phyloP scores from a whole-genome alignment of 2,113 vertebrate species.

The Anoura caudifer region DNA sequence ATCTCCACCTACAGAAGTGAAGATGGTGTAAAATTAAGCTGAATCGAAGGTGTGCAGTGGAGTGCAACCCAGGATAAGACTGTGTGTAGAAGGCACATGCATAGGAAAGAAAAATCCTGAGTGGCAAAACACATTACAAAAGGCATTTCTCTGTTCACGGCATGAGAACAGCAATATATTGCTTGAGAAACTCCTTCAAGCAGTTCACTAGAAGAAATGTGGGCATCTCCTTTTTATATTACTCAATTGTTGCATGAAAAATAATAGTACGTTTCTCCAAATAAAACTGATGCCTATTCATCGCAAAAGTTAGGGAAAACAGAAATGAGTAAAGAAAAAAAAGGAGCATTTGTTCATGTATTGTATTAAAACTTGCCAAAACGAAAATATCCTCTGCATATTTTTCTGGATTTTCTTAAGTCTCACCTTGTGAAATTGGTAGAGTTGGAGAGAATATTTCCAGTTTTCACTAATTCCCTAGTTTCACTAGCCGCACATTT shows the following conservation, averaged over 20 bases:
- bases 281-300: not conserved
- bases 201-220: not conserved
- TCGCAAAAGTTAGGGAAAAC: not conserved
- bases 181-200: not conserved
- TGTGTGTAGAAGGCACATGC: not conserved
- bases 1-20: not conserved
- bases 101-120: conserved; percentile 47
- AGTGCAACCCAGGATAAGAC: not conserved
- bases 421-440: not conserved
- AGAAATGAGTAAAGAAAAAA: not conserved
- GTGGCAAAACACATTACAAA: not conserved
- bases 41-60: not conserved
- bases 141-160: not conserved
- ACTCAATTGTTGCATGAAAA: not conserved
- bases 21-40: not conserved
- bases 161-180: too few species aligned
- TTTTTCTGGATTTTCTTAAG: not conserved
- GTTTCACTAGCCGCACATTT: not conserved
- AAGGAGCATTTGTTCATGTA: not conserved
- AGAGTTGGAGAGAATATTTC: not conserved
- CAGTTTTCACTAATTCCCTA: not conserved
- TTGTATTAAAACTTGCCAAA: not conserved
- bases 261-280: not conserved
- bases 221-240: not conserved
- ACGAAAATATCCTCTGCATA: not conserved